Conservation (phyloP, 2,888 invertebrate genomes). For the Nomada fabriciana region DNA sequence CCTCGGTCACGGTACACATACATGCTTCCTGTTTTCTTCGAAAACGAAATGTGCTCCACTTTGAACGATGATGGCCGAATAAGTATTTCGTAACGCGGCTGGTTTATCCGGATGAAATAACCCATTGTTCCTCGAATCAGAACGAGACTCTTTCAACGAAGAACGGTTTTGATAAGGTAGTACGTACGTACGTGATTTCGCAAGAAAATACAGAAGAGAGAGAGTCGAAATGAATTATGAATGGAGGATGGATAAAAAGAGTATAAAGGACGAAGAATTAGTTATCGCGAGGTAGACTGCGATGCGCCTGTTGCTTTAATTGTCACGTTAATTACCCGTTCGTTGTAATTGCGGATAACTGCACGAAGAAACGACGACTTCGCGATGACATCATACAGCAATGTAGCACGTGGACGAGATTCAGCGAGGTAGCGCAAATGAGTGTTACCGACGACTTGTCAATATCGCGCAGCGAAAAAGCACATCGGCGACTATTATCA, state of each 20-base stretch:
- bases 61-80: neutral
- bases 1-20: constrained; percentile 11
- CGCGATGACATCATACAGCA: constrained; percentile 30
- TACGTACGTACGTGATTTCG: neutral
- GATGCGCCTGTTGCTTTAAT: constrained; percentile 62
- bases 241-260: constrained; percentile 19
- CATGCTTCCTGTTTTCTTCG: constrained; percentile 32
- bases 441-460: constrained; percentile 35
- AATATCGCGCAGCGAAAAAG: constrained; percentile 21
- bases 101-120: neutral
- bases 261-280: neutral
- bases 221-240: constrained; percentile 29
- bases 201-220: constrained; percentile 4
- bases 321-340: constrained; percentile 71
- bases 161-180: neutral
- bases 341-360: constrained; percentile 65
- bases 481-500: constrained; percentile 28
- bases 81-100: neutral
- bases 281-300: constrained; percentile 15
- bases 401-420: constrained; percentile 50
- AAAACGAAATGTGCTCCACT: neutral
- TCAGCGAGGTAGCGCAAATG: constrained; percentile 47
- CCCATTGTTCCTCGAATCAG: neutral
- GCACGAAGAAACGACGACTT: constrained; percentile 60
- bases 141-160: neutral